A percentile compares a stretch with the other conserved stretches of the same genome.
Evolutionary conservation across 2,888 invertebrate species (phyloP).

Genomic region (Ariolimax columbianus): DNA sequence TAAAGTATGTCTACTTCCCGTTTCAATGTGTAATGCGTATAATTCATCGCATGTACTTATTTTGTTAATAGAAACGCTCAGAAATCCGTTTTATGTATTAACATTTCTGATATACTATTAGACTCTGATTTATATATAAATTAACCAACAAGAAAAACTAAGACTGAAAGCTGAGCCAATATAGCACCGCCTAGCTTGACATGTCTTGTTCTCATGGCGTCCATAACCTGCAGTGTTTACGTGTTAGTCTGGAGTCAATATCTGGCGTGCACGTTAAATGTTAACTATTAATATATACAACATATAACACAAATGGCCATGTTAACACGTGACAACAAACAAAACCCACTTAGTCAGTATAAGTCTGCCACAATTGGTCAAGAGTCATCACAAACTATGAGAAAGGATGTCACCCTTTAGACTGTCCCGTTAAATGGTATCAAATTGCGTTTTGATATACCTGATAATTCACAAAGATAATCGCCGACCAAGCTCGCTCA

Average conservation of each 20-base stretch:
- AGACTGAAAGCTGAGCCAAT: background rate
- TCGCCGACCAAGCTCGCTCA: too few relatives aligned
- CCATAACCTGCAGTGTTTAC: background rate
- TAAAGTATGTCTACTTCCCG: too few relatives aligned
- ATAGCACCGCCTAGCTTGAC: background rate
- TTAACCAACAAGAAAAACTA: background rate
- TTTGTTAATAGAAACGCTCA: too few relatives aligned
- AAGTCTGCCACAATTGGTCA: background rate
- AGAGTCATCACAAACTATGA: background rate
- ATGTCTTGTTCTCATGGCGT: too few relatives aligned
- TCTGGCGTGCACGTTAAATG: background rate
- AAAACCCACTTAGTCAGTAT: background rate
- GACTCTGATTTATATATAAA: too few relatives aligned
- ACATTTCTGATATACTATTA: too few relatives aligned
- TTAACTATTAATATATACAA: constrained; percentile 1
- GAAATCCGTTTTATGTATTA: too few relatives aligned
- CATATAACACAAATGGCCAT: background rate
- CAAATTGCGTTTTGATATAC: too few relatives aligned
- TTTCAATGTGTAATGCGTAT: too few relatives aligned
- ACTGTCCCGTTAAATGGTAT: too few relatives aligned
- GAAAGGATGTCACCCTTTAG: background rate
- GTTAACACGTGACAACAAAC: background rate
- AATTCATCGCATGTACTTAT: too few relatives aligned
- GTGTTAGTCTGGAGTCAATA: background rate
- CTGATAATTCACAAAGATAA: too few relatives aligned